Percentiles rank a stretch among this genome's conserved stretches.
Evolutionary conservation across 2,797 vertebrate species (phyloP).

Genomic region (Pagetopsis macropterus): DNA sequence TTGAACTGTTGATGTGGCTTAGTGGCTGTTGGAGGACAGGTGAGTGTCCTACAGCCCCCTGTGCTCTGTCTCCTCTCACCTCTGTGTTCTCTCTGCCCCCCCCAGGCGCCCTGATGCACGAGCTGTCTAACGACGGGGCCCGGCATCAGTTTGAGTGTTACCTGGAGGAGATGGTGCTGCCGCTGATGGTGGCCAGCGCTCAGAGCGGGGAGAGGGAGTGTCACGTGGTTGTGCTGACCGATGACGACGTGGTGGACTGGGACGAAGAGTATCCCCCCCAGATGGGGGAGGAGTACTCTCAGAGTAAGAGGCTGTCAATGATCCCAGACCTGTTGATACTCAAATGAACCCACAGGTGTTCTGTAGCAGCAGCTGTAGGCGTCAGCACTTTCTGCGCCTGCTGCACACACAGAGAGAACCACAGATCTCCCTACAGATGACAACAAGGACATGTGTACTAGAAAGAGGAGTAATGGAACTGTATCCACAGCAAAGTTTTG

Average conservation of each 20-base stretch:
- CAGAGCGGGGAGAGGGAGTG: conserved; percentile 97
- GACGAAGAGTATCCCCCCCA: conserved; percentile 98
- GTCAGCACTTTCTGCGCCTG: no score
- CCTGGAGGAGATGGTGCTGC: conserved; percentile 98
- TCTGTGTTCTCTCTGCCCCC: no score
- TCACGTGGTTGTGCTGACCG: conserved; percentile 96
- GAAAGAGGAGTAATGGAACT: no score
- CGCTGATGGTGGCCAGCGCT: conserved; percentile 97
- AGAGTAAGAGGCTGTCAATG: conserved; percentile 83
- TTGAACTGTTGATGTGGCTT: no score
- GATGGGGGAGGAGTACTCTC: conserved; percentile 99
- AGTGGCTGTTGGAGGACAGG: no score
- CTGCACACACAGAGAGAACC: no score
- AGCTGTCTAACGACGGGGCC: conserved; percentile 97
- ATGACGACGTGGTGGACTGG: conserved; percentile 99
- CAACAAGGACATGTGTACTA: no score
- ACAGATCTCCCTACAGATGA: no score
- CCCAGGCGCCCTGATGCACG: conserved; percentile 97
- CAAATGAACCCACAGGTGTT: no score
- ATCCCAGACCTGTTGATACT: neutral
- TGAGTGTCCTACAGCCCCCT: neutral
- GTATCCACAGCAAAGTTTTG: no score
- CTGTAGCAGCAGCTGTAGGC: no score
- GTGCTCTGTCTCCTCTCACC: neutral
- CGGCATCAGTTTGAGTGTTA: conserved; percentile 96